These are phyloP conservation scores for Sweltsa coloradensis DNA, from an alignment of 1,140 invertebrate genomes.

Conservation along the genomic window DNA sequence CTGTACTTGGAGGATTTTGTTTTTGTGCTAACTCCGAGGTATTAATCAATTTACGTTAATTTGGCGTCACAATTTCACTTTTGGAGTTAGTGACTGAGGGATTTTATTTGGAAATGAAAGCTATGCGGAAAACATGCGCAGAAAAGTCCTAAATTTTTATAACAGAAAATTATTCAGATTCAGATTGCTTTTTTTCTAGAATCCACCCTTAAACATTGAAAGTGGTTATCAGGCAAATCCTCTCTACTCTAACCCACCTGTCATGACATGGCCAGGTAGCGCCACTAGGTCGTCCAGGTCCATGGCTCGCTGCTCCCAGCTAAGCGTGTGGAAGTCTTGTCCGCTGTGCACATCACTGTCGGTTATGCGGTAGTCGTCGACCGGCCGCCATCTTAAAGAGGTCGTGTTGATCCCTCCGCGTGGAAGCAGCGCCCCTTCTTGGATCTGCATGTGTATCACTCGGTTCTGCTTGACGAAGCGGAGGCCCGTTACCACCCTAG, in stretches of 20 bases:
- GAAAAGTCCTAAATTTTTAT: not conserved
- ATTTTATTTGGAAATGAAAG: no score
- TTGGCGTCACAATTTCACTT: no score
- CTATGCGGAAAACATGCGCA: no score
- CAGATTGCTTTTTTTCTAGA: not conserved
- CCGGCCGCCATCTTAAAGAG: slow-evolving; percentile 47
- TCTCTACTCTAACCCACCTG: slow-evolving; percentile 65
- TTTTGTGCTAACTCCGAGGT: no score
- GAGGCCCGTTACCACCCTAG: slow-evolving; percentile 69
- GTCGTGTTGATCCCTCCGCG: slow-evolving; percentile 46
- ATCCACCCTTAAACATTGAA: not conserved
- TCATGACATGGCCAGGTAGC: slow-evolving; percentile 45
- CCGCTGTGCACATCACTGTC: slow-evolving; percentile 37
- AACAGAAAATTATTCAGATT: not conserved
- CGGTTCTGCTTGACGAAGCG: slow-evolving; percentile 56
- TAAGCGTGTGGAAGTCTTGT: slow-evolving; percentile 58
- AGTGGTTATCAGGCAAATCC: no score
- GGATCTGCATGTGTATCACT: slow-evolving; percentile 72
- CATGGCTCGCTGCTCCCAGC: slow-evolving; percentile 58
- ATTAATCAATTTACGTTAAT: no score
- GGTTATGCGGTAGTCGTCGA: slow-evolving; percentile 47
- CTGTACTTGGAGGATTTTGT: no score
- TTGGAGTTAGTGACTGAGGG: no score
- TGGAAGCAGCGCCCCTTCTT: slow-evolving; percentile 52
- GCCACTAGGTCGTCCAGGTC: slow-evolving; percentile 68